phyloP scores from a whole-genome alignment of 2,888 invertebrate genomes.

The Heteromurus nitidus region DNA sequence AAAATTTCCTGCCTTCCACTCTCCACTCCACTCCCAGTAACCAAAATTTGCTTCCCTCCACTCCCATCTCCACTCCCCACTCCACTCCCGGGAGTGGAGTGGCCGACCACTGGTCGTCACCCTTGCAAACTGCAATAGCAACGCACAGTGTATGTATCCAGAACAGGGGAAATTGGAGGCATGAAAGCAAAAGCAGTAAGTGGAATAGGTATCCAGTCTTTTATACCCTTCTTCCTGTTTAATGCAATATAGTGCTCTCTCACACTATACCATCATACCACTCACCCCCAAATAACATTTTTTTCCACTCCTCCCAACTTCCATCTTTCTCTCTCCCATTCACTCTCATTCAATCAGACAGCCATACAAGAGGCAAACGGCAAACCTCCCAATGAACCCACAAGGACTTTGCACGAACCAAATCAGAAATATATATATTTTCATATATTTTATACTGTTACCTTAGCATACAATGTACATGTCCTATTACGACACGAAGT shows the following conservation, averaged over 20 bases:
- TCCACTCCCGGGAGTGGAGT: no score
- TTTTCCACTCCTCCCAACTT: background rate
- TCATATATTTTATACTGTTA: no score
- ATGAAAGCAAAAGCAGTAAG: background rate
- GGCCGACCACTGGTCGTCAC: no score
- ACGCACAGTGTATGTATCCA: background rate
- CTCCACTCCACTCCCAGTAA: no score
- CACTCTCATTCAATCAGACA: slow-evolving; percentile 64
- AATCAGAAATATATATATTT: slow-evolving; percentile 21
- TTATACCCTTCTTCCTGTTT: slow-evolving; percentile 1
- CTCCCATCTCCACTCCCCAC: slow-evolving; percentile 6
- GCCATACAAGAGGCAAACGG: slow-evolving; percentile 37
- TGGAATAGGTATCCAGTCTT: background rate
- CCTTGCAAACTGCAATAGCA: background rate
- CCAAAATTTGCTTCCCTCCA: no score
- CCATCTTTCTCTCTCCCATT: slow-evolving; percentile 34
- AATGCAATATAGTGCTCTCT: background rate
- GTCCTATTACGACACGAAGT: no score
- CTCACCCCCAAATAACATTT: slow-evolving; percentile 27
- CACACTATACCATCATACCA: background rate
- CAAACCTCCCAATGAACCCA: slow-evolving; percentile 52
- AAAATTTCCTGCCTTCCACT: no score
- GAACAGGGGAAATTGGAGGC: no score
- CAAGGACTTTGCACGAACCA: slow-evolving; percentile 31
- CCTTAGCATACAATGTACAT: no score